Evolutionary conservation across 92 coral and sea anemone genomes (phyloP).

Genomic region (Anthopleura xanthogrammica): DNA sequence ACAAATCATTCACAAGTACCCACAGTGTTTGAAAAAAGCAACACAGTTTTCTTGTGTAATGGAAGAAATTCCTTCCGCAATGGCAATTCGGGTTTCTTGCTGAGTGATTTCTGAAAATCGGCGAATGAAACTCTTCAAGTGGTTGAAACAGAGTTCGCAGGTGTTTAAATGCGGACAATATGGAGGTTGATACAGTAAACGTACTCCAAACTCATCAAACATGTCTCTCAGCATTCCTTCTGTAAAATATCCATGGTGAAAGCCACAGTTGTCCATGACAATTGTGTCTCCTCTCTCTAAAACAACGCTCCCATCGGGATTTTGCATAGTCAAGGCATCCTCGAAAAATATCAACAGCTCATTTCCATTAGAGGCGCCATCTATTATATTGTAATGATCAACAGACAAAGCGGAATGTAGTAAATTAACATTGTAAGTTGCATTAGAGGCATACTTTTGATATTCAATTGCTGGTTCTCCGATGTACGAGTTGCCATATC

Average conservation of each 20-base stretch:
- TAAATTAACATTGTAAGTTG: too few relatives aligned
- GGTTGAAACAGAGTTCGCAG: slow-evolving; percentile 42
- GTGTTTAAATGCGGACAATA: slow-evolving; percentile 52
- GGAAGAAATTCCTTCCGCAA: too few relatives aligned
- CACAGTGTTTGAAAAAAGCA: too few relatives aligned
- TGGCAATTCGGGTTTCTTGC: too few relatives aligned
- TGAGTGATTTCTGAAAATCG: too few relatives aligned
- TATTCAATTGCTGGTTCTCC: slow-evolving; percentile 24
- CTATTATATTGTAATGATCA: too few relatives aligned
- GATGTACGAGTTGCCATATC: slow-evolving; percentile 19
- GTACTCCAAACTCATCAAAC: slow-evolving; percentile 35
- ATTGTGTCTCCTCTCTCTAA: slow-evolving; percentile 49
- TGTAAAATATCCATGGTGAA: background rate
- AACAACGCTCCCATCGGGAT: slow-evolving; percentile 45
- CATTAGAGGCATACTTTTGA: too few relatives aligned
- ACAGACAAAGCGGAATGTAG: too few relatives aligned
- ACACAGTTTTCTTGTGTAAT: too few relatives aligned
- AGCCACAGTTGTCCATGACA: slow-evolving; percentile 44
- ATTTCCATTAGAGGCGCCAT: too few relatives aligned
- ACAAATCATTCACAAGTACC: too few relatives aligned
- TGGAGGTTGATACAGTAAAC: slow-evolving; percentile 44
- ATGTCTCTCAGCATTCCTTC: slow-evolving; percentile 42
- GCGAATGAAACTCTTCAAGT: slow-evolving; percentile 12
- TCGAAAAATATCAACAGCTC: too few relatives aligned
- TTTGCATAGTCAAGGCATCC: slow-evolving; percentile 9